A percentile compares a stretch with the other conserved stretches of the same genome.
Evolutionary conservation across 2,888 invertebrate species (phyloP).

Genomic region (Tiliacea citrago): DNA sequence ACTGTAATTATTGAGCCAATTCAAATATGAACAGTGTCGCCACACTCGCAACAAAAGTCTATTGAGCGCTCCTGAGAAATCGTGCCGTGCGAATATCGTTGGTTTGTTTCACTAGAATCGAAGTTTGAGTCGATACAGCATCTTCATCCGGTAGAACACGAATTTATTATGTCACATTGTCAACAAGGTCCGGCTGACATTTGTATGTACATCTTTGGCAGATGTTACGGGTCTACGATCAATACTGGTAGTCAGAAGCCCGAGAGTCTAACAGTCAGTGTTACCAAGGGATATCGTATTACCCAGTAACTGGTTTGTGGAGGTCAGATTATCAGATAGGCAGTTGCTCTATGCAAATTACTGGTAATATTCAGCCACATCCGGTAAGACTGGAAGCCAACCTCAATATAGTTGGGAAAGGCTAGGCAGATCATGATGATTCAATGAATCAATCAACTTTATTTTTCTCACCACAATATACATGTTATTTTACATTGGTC

Average conservation of each 20-base stretch:
- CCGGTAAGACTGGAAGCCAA: not conserved
- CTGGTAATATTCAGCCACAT: not conserved
- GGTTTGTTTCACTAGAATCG: constrained; percentile 31
- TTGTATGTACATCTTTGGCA: not conserved
- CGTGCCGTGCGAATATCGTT: constrained; percentile 40
- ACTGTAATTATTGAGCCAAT: constrained; percentile 2
- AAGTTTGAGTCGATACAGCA: constrained; percentile 17
- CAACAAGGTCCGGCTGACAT: not conserved
- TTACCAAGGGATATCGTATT: not conserved
- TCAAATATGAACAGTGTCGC: constrained; percentile 5
- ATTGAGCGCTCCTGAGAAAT: constrained; percentile 25
- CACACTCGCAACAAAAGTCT: not conserved
- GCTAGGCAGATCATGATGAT: not conserved
- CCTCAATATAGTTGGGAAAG: not conserved
- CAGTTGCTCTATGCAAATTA: not conserved
- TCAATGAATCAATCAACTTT: no score
- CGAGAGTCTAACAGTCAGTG: not conserved
- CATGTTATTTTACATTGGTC: no score
- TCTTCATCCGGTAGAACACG: constrained; percentile 19
- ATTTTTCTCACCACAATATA: no score
- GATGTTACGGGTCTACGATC: no score
- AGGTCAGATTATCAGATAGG: not conserved
- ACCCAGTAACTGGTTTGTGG: not conserved
- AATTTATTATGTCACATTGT: constrained; percentile 34
- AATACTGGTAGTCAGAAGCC: not conserved